These are phyloP conservation scores for Dendrocincla fuliginosa DNA, from an alignment of 2,797 vertebrate genomes.

Conservation along the genomic window DNA sequence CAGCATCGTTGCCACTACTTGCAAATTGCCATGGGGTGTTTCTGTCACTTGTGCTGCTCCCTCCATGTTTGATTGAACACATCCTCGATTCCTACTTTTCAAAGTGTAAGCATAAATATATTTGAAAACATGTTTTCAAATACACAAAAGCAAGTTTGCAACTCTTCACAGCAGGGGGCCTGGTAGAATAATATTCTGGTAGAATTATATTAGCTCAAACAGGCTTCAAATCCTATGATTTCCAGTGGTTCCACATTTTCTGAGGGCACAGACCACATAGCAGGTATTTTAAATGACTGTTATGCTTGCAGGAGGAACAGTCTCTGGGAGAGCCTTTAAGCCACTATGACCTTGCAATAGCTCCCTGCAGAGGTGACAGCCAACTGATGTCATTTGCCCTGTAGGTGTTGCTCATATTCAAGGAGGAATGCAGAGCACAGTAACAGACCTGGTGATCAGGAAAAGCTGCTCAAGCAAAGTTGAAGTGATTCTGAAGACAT, in stretches of 20 bases:
- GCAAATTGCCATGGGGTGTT: neutral
- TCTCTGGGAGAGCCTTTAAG: neutral
- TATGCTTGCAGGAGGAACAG: neutral
- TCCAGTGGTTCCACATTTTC: neutral
- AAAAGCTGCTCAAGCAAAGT: neutral
- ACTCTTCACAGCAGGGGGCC: rapidly evolving
- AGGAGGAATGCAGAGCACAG: neutral
- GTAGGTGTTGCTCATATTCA: neutral
- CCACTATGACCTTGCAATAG: neutral
- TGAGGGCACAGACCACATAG: neutral
- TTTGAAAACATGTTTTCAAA: neutral
- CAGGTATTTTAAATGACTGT: neutral
- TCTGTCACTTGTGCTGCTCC: neutral
- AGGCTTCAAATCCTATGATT: neutral
- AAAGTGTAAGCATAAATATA: neutral
- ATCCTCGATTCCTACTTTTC: rapidly evolving
- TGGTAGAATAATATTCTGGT: neutral
- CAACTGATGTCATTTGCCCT: neutral
- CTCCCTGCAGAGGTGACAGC: neutral
- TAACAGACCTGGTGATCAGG: neutral
- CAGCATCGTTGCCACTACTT: neutral
- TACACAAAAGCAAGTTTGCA: neutral
- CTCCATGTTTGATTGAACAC: neutral
- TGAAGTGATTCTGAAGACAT: neutral
- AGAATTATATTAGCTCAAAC: neutral